A percentile compares a stretch with the other conserved stretches of the same genome.
These are phyloP conservation scores for Lucilia sericata DNA, from an alignment of 1,140 invertebrate genomes.

Conservation along the genomic window DNA sequence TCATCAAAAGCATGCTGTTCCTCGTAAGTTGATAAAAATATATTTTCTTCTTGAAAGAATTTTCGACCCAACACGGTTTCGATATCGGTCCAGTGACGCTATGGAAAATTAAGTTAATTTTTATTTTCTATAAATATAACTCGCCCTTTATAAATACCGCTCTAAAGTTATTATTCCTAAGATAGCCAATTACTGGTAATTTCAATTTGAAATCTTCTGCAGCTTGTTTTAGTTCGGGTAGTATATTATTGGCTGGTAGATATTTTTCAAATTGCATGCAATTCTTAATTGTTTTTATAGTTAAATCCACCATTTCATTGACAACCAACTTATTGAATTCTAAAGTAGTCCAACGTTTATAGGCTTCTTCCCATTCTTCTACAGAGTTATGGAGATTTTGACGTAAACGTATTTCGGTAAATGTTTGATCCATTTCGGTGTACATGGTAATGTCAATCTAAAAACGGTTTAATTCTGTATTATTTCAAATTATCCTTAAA, in stretches of 20 bases:
- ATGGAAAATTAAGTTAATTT: background rate
- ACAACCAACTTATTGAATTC: constrained; percentile 79
- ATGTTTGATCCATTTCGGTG: constrained; percentile 82
- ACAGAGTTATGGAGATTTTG: constrained; percentile 82
- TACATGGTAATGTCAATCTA: constrained; percentile 81
- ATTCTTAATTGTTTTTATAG: constrained; percentile 78
- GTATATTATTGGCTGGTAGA: constrained; percentile 80
- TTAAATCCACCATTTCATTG: constrained; percentile 78
- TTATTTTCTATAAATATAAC: background rate
- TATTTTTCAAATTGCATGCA: constrained; percentile 81
- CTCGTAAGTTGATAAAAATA: constrained; percentile 77
- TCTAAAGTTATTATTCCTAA: constrained; percentile 62
- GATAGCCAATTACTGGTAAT: constrained; percentile 62
- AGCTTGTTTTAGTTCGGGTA: constrained; percentile 79
- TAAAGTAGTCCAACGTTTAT: constrained; percentile 69
- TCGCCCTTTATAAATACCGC: constrained; percentile 48
- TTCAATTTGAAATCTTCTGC: constrained; percentile 83
- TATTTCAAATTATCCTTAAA: too few relatives aligned
- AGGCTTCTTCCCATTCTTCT: constrained; percentile 75
- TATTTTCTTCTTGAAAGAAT: constrained; percentile 76
- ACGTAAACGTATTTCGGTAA: constrained; percentile 81
- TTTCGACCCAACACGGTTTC: constrained; percentile 79
- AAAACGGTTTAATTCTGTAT: too few relatives aligned
- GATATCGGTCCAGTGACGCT: constrained; percentile 85
- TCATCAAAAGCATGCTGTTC: constrained; percentile 79